Conservation (phyloP, 1,140 invertebrate genomes). For the Drosophila tropicalis region DNA sequence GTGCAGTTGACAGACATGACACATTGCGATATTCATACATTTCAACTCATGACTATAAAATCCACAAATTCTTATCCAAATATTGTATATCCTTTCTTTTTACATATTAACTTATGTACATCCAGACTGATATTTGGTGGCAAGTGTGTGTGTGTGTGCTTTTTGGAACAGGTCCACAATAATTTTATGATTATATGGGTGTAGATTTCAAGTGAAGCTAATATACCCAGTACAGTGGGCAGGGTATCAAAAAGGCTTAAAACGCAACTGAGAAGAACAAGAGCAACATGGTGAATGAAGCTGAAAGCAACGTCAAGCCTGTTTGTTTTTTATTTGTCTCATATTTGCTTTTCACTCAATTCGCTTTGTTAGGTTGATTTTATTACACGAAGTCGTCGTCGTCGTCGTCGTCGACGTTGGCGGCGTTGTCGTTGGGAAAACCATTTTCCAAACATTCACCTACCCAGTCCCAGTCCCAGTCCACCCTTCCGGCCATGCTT, state of each 20-base stretch:
- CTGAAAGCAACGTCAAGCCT: slow-evolving; percentile 42
- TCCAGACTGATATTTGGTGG: no score
- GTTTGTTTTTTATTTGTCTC: slow-evolving; percentile 79
- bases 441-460: not conserved
- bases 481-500: not conserved
- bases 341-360: slow-evolving; percentile 80
- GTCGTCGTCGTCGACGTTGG: slow-evolving; percentile 5
- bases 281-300: slow-evolving; percentile 27
- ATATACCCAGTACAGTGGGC: slow-evolving; percentile 22
- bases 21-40: slow-evolving; percentile 1
- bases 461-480: not conserved
- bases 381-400: slow-evolving; percentile 55
- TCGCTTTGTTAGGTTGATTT: slow-evolving; percentile 78
- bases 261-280: slow-evolving; percentile 25
- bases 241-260: slow-evolving; percentile 40
- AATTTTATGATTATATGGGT: no score
- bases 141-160: no score
- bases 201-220: no score
- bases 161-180: no score
- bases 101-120: no score
- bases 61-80: not conserved
- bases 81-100: not conserved
- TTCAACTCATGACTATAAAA: not conserved
- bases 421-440: slow-evolving; percentile 20
- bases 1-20: slow-evolving; percentile 7